Evolutionary conservation across 2,113 vertebrate genomes (phyloP).

Genomic region (Trichechus manatus): DNA sequence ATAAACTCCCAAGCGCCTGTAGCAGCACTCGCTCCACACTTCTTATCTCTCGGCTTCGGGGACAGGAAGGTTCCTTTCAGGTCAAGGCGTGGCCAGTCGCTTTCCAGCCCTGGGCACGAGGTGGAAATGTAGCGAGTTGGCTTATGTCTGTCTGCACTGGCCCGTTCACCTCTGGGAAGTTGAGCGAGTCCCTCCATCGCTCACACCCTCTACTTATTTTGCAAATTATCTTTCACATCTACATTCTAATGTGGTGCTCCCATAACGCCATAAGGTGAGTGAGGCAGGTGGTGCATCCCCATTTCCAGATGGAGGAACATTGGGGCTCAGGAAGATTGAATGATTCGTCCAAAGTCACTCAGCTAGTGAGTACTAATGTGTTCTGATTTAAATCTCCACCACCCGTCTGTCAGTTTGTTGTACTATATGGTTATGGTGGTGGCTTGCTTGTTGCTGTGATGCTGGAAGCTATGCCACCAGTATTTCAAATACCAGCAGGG

Average conservation of each 20-base stretch:
- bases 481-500: background rate
- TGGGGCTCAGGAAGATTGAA: background rate
- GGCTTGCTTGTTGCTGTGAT: background rate
- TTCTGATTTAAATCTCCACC: background rate
- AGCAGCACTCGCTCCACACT: slow-evolving; percentile 43
- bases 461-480: background rate
- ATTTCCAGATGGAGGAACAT: background rate
- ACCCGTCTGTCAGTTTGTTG: background rate
- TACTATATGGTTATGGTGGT: background rate
- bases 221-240: background rate
- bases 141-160: background rate
- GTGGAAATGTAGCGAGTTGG: background rate
- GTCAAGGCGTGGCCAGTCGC: slow-evolving; percentile 43
- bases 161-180: background rate
- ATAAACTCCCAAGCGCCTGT: slow-evolving; percentile 77
- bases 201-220: background rate
- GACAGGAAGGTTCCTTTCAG: slow-evolving; percentile 83
- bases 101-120: background rate
- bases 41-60: slow-evolving; percentile 78
- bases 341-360: background rate
- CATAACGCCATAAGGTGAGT: background rate
- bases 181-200: background rate
- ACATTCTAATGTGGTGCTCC: background rate
- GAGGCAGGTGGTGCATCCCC: background rate
- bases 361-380: background rate